phyloP scores from a whole-genome alignment of 2,888 invertebrate genomes.

The Drosophila paucipuncta region DNA sequence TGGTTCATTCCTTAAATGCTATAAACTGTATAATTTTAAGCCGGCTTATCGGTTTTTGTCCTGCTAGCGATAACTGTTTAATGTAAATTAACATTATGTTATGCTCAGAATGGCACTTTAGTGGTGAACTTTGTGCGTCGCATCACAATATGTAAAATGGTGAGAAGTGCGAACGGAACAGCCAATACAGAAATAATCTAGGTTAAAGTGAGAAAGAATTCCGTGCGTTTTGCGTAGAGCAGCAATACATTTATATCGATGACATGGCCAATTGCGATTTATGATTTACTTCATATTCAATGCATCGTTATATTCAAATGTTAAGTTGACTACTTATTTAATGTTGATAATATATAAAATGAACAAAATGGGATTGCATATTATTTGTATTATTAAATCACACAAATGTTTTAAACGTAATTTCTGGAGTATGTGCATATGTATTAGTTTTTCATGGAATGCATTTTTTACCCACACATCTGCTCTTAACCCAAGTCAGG shows the following conservation, averaged over 20 bases:
- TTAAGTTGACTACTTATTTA: neutral
- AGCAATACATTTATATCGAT: conserved; percentile 29
- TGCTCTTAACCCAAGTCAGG: conserved; percentile 15
- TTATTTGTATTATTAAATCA: neutral
- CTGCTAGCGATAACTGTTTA: neutral
- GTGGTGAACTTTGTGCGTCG: neutral
- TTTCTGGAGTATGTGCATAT: neutral
- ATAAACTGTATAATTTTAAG: neutral
- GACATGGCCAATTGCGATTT: neutral
- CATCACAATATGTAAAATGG: conserved; percentile 7
- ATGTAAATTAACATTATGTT: conserved; percentile 20
- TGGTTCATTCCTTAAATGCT: neutral
- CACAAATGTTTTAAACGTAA: neutral
- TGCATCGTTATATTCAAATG: conserved; percentile 6
- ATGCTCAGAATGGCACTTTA: conserved; percentile 33
- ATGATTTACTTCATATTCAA: neutral
- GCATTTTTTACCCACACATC: conserved; percentile 27
- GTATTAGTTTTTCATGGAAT: neutral
- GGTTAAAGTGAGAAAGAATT: conserved; percentile 9
- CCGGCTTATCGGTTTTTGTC: neutral
- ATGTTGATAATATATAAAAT: neutral
- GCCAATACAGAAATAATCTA: neutral
- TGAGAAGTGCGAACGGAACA: conserved; percentile 22
- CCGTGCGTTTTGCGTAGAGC: neutral
- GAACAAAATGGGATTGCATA: neutral